Evolutionary conservation across 2,888 invertebrate species (phyloP), one percentile per base, ranked within the genome.

Genomic region (Ganaspis brasiliensis): DNA sequence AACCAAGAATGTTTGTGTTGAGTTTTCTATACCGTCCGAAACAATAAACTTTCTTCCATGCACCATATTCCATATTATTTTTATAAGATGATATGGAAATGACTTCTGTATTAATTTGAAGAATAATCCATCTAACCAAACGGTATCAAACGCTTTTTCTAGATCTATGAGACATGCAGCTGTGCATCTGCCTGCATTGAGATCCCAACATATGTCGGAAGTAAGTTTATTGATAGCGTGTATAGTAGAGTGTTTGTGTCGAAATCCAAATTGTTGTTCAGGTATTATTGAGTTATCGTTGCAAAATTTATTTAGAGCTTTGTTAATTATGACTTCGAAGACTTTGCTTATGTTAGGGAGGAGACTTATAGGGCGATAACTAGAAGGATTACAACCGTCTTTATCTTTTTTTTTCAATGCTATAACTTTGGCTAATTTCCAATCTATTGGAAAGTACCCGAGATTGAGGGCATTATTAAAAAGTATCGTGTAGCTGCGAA

Each of bases 391-490:
- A 21, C 24, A 9, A 24, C 12, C 6, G 21, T 57, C 24, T 57
- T 57, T 57, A 16, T 10, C 21, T 57, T 57, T 57, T n/a, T n/a
- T n/a, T 55, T 61, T 16, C 21, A 75, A 76, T 26, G 76, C 75
- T 2, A 73, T 75, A 8, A 63, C 74, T 67, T 80, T 80, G 0
- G 82, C 81, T 8, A 8, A 59, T 74, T 78, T 79, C 82, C 82
- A 81, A 14, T 24, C 31, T 9, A 16, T n/a, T 6, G 79, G 78
- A 26, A 78, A 82, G 61, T 79, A 74, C 0, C n/a, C 8, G 9
- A 78, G 77, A 19, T 82, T 82, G 1, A 82, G 21, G 3, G 75
- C 55, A 24, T 81, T 79, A 45, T 83, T 81, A 21, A 81, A 82
- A 9, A 79, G 5, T 1, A 76, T 78, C 0, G 73, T 76, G 45